Evolutionary conservation across 2,888 invertebrate genomes (phyloP).

Genomic region (Torymus texanus): DNA sequence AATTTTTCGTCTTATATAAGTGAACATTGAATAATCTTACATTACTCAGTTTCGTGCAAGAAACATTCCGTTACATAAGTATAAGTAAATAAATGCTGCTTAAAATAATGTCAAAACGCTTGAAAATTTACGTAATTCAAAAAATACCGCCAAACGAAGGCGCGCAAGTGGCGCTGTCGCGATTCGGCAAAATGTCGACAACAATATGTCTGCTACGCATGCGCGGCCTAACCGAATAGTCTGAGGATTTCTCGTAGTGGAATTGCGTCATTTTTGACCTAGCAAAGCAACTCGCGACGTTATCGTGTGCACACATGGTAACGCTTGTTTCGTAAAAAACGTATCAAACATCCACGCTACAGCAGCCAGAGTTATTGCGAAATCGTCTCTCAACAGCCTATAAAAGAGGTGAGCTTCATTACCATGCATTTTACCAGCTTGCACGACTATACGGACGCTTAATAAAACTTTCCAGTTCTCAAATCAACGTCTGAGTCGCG

Average conservation of each 20-base stretch:
- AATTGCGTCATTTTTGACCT: conserved; percentile 53
- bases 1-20: no score
- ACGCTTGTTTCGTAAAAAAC: conserved; percentile 38
- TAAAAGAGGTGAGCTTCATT: conserved; percentile 46
- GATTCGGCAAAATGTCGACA: background rate
- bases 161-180: background rate
- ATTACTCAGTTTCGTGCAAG: conserved; percentile 19
- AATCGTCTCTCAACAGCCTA: conserved; percentile 24
- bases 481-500: background rate
- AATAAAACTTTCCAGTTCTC: conserved; percentile 11
- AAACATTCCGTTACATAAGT: conserved; percentile 10
- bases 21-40: no score
- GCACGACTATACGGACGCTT: background rate
- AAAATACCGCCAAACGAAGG: conserved; percentile 28
- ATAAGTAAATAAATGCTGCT: background rate
- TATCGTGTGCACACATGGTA: conserved; percentile 43
- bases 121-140: conserved; percentile 25
- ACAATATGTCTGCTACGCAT: background rate
- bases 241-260: background rate
- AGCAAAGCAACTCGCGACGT: conserved; percentile 28
- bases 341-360: conserved; percentile 25
- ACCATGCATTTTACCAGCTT: conserved; percentile 21
- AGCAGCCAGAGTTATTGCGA: conserved; percentile 37
- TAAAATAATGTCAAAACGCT: background rate
- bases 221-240: conserved; percentile 8